Percentiles rank a stretch among this genome's conserved stretches.
Evolutionary conservation across 2,797 vertebrate species (phyloP).

Genomic region (Sciurus vulgaris): DNA sequence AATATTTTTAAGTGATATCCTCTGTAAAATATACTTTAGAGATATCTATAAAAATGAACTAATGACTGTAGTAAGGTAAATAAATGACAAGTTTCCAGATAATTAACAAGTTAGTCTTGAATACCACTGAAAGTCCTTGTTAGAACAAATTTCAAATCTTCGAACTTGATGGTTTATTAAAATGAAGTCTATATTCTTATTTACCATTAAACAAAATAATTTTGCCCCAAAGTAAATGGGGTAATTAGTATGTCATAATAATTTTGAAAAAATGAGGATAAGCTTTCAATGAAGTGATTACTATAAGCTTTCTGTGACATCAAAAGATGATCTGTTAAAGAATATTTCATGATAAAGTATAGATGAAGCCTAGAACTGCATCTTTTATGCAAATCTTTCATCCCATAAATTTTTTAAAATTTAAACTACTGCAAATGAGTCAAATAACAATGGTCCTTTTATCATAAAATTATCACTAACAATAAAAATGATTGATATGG

Average conservation of each 20-base stretch:
- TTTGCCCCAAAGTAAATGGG: background rate
- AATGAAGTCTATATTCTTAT: conserved; percentile 26
- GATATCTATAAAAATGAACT: conserved; percentile 1
- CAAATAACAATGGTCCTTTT: background rate
- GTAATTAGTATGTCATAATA: background rate
- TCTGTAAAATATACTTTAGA: background rate
- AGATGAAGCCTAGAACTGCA: background rate
- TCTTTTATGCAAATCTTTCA: conserved; percentile 7
- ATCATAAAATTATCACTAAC: conserved; percentile 19
- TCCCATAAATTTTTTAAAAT: background rate
- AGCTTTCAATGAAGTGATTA: background rate
- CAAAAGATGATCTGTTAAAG: background rate
- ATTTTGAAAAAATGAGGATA: background rate
- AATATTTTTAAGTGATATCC: background rate
- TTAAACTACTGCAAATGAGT: conserved; percentile 20
- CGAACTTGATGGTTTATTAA: conserved; percentile 21
- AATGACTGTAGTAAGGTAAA: background rate
- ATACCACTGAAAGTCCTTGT: background rate
- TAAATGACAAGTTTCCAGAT: background rate
- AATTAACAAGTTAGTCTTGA: background rate
- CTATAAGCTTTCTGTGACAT: conserved; percentile 8
- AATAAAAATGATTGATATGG: background rate
- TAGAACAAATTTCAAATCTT: conserved; percentile 53
- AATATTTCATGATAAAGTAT: background rate
- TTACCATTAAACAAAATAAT: conserved; percentile 37